Evolutionary conservation across 2,888 invertebrate species (phyloP).

Genomic region (Eupithecia pulchellata): DNA sequence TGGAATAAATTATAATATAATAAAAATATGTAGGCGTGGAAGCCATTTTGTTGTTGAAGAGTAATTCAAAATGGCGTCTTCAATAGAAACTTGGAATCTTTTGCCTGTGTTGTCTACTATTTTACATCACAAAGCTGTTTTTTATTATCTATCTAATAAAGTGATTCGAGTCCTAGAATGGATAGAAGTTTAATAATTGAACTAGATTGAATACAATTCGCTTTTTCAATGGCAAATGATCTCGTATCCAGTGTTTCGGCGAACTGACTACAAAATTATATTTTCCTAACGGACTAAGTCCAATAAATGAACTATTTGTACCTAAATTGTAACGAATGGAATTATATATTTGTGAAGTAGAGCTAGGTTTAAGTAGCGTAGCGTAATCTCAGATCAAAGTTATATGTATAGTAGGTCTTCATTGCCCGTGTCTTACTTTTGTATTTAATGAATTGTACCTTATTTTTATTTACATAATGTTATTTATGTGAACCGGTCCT

Average conservation of each 20-base stretch:
- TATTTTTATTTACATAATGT: conserved; percentile 76
- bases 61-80: conserved; percentile 19
- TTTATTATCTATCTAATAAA: conserved; percentile 2
- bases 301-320: conserved; percentile 44
- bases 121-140: conserved; percentile 19
- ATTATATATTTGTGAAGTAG: conserved; percentile 42
- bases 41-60: conserved; percentile 25
- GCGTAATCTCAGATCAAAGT: conserved; percentile 69
- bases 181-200: background rate
- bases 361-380: conserved; percentile 47
- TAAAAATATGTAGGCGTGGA: conserved; percentile 5
- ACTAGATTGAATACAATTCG: conserved; percentile 15
- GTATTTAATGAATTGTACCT: conserved; percentile 72
- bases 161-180: conserved; percentile 2
- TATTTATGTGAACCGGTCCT: conserved; percentile 75
- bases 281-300: conserved; percentile 36
- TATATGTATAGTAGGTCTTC: conserved; percentile 43
- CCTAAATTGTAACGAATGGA: conserved; percentile 46
- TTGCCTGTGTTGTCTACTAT: conserved; percentile 25
- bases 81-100: conserved; percentile 9
- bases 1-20: conserved; percentile 17
- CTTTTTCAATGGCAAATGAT: conserved; percentile 34
- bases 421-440: conserved; percentile 70
- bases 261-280: conserved; percentile 35
- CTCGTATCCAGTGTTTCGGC: conserved; percentile 40